Evolutionary conservation across 2,888 invertebrate genomes (phyloP).

Genomic region (Drosophila dives): DNA sequence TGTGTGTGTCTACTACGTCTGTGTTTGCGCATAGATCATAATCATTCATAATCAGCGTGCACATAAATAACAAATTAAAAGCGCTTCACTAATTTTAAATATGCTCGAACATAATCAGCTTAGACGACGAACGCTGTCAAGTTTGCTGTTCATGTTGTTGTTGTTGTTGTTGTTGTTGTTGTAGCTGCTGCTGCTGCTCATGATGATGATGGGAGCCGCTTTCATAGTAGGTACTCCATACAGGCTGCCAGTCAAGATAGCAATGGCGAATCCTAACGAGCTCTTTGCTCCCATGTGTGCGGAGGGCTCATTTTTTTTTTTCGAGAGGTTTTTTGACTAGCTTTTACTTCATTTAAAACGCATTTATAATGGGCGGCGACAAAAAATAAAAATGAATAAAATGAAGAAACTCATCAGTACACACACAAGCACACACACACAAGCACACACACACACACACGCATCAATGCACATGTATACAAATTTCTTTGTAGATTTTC

Average conservation of each 20-base stretch:
- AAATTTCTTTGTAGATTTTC: conserved; percentile 78
- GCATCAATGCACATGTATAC: conserved; percentile 75
- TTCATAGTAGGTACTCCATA: conserved; percentile 12
- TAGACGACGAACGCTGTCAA: conserved; percentile 54
- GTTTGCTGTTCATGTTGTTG: conserved; percentile 12
- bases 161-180: conserved; percentile 1
- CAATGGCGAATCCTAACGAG: conserved; percentile 75
- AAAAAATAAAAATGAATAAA: conserved; percentile 47
- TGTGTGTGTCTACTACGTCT: conserved; percentile 27
- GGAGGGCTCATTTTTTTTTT: conserved; percentile 32
- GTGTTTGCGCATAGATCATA: conserved; percentile 80
- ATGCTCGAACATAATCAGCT: conserved; percentile 81
- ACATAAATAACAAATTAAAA: conserved; percentile 81
- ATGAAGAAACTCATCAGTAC: conserved; percentile 71
- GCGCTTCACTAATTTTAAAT: conserved; percentile 81
- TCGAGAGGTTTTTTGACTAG: conserved; percentile 68
- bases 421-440: conserved; percentile 29
- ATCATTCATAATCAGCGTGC: conserved; percentile 81
- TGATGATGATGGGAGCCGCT: conserved; percentile 13
- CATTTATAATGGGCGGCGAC: conserved; percentile 75
- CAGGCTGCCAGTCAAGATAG: conserved; percentile 71
- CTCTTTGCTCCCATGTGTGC: conserved; percentile 68
- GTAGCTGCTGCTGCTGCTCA: conserved; percentile 5
- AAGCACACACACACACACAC: conserved; percentile 11
- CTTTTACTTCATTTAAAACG: conserved; percentile 81